phyloP scores from a whole-genome alignment of 2,113 vertebrate genomes.

The Casuarius casuarius region DNA sequence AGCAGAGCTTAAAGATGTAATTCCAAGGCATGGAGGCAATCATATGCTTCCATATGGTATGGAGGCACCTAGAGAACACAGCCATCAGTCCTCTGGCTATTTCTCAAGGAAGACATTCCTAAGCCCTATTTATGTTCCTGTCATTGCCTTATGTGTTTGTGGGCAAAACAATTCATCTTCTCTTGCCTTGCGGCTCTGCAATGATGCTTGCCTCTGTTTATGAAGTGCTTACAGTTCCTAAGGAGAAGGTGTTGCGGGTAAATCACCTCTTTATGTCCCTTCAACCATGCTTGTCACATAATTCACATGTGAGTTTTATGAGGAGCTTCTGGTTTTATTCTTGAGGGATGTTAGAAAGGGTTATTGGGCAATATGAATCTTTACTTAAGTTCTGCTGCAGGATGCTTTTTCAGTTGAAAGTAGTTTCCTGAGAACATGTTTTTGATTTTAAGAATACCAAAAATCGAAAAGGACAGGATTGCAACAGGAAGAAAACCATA shows the following conservation, averaged over 20 bases:
- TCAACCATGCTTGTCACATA: neutral
- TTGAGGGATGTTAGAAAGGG: neutral
- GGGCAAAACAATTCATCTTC: neutral
- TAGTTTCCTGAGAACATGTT: neutral
- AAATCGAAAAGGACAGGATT: neutral
- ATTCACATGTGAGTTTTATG: neutral
- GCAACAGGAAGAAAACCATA: neutral
- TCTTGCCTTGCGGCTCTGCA: neutral
- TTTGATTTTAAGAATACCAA: neutral
- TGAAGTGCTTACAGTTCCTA: neutral
- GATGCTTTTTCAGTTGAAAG: neutral
- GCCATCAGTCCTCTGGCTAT: neutral
- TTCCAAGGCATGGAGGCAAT: neutral
- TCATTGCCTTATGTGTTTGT: neutral
- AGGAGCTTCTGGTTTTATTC: neutral
- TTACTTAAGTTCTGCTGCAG: neutral
- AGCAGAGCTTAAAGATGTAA: neutral
- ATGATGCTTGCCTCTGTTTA: neutral
- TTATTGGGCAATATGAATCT: neutral
- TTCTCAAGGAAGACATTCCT: neutral
- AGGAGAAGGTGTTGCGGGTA: neutral
- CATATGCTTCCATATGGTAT: neutral
- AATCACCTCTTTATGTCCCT: neutral
- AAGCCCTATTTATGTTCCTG: neutral
- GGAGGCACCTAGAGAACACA: neutral